Evolutionary conservation across 2,797 vertebrate genomes (phyloP).

Genomic region (Aphelocoma californica): DNA sequence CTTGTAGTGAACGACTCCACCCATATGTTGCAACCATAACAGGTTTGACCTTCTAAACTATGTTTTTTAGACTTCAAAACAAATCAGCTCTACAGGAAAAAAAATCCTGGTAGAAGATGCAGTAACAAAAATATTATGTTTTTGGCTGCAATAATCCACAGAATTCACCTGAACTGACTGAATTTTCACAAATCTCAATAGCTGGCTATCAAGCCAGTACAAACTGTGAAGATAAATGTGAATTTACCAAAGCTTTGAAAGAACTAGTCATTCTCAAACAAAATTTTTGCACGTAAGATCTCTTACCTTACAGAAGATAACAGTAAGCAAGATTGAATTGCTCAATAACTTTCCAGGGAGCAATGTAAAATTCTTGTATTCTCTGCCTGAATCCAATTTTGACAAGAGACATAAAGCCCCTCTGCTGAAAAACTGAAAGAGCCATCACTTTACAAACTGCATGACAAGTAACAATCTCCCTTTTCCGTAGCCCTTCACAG

Average conservation of each 20-base stretch:
- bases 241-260: background rate
- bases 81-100: background rate
- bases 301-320: background rate
- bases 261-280: background rate
- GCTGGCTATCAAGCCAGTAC: background rate
- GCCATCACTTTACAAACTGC: background rate
- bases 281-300: background rate
- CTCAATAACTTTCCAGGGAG: background rate
- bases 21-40: background rate
- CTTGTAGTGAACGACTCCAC: background rate
- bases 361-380: background rate
- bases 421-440: background rate
- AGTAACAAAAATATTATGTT: background rate
- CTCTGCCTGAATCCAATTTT: background rate
- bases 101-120: background rate
- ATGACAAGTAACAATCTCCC: background rate
- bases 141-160: background rate
- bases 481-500: background rate
- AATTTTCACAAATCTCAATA: background rate
- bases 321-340: background rate
- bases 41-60: background rate
- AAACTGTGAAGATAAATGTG: background rate
- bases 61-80: background rate
- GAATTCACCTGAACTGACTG: background rate
- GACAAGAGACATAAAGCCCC: background rate